Evolutionary conservation across 2,113 vertebrate genomes (phyloP).

Genomic region (Gambusia holbrooki): DNA sequence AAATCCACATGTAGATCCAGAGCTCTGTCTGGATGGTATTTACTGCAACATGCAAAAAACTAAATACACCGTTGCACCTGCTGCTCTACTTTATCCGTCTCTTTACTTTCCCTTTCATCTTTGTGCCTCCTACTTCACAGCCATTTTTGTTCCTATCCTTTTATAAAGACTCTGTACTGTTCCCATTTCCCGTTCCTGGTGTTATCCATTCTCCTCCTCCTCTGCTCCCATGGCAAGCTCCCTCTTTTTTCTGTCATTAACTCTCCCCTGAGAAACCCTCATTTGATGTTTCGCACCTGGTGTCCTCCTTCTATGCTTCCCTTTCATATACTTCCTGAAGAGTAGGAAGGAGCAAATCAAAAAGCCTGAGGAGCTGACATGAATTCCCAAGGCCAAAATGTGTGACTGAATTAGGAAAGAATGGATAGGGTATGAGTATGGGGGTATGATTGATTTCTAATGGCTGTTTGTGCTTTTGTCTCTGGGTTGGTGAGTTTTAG

Average conservation of each 20-base stretch:
- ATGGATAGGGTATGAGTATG: constrained; percentile 17
- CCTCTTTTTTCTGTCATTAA: constrained; percentile 29
- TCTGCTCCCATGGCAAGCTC: neutral
- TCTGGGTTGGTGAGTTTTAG: constrained; percentile 24
- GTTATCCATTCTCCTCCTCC: constrained; percentile 12
- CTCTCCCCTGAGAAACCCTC: constrained; percentile 9
- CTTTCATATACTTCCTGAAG: constrained; percentile 8
- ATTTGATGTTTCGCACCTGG: constrained; percentile 29
- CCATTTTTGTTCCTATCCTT: constrained; percentile 7
- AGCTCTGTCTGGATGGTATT: constrained; percentile 36
- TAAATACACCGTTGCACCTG: constrained; percentile 43
- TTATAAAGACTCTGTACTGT: constrained; percentile 9
- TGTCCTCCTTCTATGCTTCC: constrained; percentile 19
- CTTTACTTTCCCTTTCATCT: constrained; percentile 15
- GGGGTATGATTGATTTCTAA: constrained; percentile 29
- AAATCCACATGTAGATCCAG: constrained; percentile 6
- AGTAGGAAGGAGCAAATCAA: constrained; percentile 28
- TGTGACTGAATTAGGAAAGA: constrained; percentile 47
- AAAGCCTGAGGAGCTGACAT: constrained; percentile 26
- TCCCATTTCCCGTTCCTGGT: constrained; percentile 9
- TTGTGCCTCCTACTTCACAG: constrained; percentile 1
- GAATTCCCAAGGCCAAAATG: constrained; percentile 42
- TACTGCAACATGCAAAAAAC: constrained; percentile 35
- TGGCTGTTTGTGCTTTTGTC: constrained; percentile 4
- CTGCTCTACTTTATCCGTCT: constrained; percentile 22